These are phyloP conservation scores for Marmota monax DNA, from an alignment of 2,113 vertebrate species.

Conservation along the genomic window DNA sequence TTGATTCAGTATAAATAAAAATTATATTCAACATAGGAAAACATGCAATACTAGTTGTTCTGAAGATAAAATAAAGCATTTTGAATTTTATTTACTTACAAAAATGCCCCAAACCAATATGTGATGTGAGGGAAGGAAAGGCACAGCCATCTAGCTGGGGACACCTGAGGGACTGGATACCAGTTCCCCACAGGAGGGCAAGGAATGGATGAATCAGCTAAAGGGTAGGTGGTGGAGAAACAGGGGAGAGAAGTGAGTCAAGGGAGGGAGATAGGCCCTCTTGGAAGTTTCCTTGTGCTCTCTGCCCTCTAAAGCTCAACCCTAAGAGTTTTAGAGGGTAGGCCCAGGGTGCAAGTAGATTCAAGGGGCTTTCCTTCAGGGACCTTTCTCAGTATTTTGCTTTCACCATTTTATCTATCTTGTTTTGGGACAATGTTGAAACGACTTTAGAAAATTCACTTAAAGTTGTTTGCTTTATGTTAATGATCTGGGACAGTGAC, in stretches of 20 bases:
- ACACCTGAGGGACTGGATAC: background rate
- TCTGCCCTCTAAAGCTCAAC: too few relatives aligned
- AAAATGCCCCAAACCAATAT: background rate
- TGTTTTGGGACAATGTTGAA: background rate
- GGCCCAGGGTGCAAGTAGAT: accelerated
- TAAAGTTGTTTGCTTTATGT: background rate
- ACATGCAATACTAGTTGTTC: background rate
- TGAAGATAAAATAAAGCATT: background rate
- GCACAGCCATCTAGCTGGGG: accelerated
- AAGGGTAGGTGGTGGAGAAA: background rate
- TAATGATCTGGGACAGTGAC: background rate
- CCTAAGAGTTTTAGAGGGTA: background rate
- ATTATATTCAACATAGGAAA: background rate
- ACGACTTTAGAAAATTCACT: background rate
- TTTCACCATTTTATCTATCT: background rate
- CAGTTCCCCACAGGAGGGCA: background rate
- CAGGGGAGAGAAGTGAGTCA: too few relatives aligned
- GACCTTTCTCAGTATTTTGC: background rate
- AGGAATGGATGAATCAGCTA: accelerated
- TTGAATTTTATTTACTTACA: background rate
- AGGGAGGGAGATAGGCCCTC: background rate
- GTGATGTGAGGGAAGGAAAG: background rate
- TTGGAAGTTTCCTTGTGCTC: background rate
- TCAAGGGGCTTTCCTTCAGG: background rate
- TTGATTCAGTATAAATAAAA: background rate